phyloP scores from a whole-genome alignment of 2,113 vertebrate species.

The Equus przewalskii region DNA sequence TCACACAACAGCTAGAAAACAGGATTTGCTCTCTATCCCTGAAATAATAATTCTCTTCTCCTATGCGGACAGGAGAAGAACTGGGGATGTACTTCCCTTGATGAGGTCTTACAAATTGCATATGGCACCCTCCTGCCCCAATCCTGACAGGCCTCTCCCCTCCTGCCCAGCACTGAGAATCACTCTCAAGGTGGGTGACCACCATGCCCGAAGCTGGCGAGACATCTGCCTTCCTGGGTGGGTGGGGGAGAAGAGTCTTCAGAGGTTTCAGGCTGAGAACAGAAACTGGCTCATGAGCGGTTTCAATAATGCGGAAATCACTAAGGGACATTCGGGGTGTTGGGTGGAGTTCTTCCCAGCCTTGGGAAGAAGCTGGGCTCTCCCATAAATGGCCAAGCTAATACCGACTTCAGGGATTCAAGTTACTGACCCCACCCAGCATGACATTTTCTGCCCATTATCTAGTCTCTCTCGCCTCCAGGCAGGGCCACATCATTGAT shows the following conservation, averaged over 20 bases:
- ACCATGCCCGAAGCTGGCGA: background rate
- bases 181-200: background rate
- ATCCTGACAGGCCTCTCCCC: background rate
- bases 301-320: slow-evolving; percentile 1
- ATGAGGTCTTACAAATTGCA: background rate
- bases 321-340: background rate
- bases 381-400: slow-evolving; percentile 54
- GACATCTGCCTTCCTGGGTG: background rate
- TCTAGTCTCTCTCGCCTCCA: slow-evolving; percentile 67
- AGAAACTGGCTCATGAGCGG: background rate
- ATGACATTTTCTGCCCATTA: slow-evolving; percentile 72
- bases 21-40: background rate
- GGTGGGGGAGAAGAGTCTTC: background rate
- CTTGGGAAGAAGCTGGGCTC: slow-evolving; percentile 41
- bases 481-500: slow-evolving; percentile 78
- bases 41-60: background rate
- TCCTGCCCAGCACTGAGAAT: background rate
- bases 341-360: background rate
- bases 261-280: background rate
- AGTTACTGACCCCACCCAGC: slow-evolving; percentile 58
- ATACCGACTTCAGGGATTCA: slow-evolving; percentile 70
- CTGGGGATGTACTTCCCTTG: background rate
- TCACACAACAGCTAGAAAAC: background rate
- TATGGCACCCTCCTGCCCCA: fast-evolving
- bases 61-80: background rate